Evolutionary conservation across 2,888 invertebrate species (phyloP).

Genomic region (Lypha dubia): DNA sequence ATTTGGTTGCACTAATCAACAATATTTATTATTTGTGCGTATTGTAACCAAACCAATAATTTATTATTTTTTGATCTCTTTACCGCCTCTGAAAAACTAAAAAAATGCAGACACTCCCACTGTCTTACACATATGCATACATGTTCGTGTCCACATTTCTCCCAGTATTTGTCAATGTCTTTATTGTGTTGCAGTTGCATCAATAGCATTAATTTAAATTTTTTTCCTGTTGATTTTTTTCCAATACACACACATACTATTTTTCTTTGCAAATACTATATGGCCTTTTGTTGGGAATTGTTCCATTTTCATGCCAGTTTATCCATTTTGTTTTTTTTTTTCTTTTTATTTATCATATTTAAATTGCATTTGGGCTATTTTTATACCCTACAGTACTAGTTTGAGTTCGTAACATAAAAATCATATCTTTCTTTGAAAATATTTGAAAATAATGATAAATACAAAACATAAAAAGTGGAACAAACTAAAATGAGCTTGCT

Average conservation of each 20-base stretch:
- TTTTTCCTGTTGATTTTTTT: constrained; percentile 26
- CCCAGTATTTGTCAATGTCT: constrained; percentile 48
- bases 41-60: too few relatives aligned
- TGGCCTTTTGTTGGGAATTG: constrained; percentile 54
- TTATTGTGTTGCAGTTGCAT: constrained; percentile 49
- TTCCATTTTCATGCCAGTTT: constrained; percentile 57
- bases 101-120: constrained; percentile 20
- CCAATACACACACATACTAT: not conserved
- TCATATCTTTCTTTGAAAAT: not conserved
- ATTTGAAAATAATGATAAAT: not conserved
- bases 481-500: not conserved
- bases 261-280: constrained; percentile 47
- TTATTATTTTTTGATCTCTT: not conserved
- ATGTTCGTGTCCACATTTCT: constrained; percentile 8
- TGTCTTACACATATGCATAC: constrained; percentile 10
- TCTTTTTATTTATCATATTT: constrained; percentile 30
- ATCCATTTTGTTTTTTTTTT: constrained; percentile 13
- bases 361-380: constrained; percentile 50
- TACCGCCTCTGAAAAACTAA: not conserved
- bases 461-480: not conserved
- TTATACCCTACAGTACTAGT: constrained; percentile 44
- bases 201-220: constrained; percentile 52
- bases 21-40: too few relatives aligned
- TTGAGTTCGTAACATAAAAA: constrained; percentile 25
- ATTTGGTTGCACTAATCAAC: too few relatives aligned